These are phyloP conservation scores for Strigamia crassipes DNA, from an alignment of 2,888 invertebrate species.

Conservation along the genomic window DNA sequence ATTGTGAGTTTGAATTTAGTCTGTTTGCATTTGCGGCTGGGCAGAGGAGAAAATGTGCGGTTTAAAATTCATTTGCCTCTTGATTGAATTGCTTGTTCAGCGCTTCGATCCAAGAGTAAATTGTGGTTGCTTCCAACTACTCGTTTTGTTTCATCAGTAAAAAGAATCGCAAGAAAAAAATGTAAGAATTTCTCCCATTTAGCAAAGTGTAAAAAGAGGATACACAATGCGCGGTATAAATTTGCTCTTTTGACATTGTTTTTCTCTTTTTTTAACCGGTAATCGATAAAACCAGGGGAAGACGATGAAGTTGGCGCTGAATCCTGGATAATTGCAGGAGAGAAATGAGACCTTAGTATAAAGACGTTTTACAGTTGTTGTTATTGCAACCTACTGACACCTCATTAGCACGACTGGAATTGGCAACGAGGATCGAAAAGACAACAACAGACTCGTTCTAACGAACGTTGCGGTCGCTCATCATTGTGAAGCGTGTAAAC, in stretches of 20 bases:
- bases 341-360: conserved; percentile 15
- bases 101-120: conserved; percentile 10
- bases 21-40: conserved; percentile 31
- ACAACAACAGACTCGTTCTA: conserved; percentile 4
- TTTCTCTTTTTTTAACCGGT: neutral
- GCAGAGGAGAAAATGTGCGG: conserved; percentile 33
- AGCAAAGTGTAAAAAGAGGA: neutral
- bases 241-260: neutral
- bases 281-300: neutral
- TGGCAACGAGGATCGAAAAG: conserved; percentile 11
- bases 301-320: neutral
- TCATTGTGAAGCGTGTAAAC: conserved; percentile 6
- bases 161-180: neutral
- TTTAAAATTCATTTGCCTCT: conserved; percentile 34
- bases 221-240: neutral
- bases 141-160: neutral
- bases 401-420: conserved; percentile 31
- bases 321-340: conserved; percentile 28
- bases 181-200: neutral
- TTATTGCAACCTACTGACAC: conserved; percentile 19
- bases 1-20: conserved; percentile 20
- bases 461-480: conserved; percentile 31
- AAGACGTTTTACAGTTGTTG: neutral
- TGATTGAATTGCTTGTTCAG: conserved; percentile 34
- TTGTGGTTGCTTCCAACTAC: neutral